Base-by-base conservation (phyloP, 2,797 vertebrate species). In the Ptychadena robeensis region DNA sequence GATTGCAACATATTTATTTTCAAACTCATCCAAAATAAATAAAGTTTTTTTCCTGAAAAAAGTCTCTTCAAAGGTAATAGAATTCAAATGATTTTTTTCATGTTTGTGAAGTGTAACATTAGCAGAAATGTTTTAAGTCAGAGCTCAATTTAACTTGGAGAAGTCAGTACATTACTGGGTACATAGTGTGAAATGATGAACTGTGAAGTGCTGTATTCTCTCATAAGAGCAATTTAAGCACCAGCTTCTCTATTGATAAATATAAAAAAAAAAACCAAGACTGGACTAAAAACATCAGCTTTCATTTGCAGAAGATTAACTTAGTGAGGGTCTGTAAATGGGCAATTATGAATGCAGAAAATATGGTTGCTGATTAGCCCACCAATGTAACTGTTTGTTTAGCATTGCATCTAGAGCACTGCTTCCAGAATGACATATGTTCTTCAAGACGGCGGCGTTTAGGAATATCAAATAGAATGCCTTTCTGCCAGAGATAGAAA, bases 51-150 rank as follows among this genome's bases (percentile, higher is more conserved):
- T 12, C 11, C 18, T 15, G 3, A 44, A 67, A 40, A 67, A 44
- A 32, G 31, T 78, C 30, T 67, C 25, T 77, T 78, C 59, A 35
- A 67, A 67, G 27, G 37, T 67, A 67, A 48, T 34, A 40, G 63
- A 78, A 44, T 40, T 15, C 44, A 53, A 53, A 44, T 22, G 11
- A 7, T 3, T 34, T 30, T 38, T 40, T 78, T 67, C 66, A 65
- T 53, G 63, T 48, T 77, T 31, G 66, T 66, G 27, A 77, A 48
- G 74, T 67, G 15, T 35, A 34, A 48, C 27, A 77, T 77, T 77
- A 66, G 32, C 37, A 2, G 12, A 65, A 66, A 66, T 48, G 38
- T 44, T 77, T 66, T 15, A 40, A 18, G 28, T 7, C 22, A 65
- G 14, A 38, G 28, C 37, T n/a, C 25, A 61, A 61, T 74, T 74